Evolutionary conservation across 2,888 invertebrate genomes (phyloP), one percentile per base, ranked within the genome.

Genomic region (Coenonympha arcania): DNA sequence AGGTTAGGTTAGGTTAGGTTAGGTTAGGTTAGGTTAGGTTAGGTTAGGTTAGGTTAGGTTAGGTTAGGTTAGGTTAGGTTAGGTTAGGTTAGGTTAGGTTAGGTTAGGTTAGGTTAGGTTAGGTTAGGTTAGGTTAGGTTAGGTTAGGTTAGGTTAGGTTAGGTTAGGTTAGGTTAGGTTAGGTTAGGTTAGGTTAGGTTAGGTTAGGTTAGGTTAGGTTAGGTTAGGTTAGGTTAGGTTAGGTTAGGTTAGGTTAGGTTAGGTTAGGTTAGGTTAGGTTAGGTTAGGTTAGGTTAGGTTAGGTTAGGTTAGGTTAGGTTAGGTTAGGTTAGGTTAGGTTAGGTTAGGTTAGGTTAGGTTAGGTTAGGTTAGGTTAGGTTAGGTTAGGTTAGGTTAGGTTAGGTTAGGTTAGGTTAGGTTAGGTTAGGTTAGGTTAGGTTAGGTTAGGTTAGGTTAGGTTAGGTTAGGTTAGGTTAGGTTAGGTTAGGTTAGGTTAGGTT

Each of bases 341-440:
- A 50, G 50, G 50, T 50, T 50, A 50, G 50, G 50, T 50, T 45
- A 50, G 50, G 50, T 50, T 50, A 50, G 50, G 50, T 50, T 49
- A 44, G 49, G 49, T 49, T 44, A 49, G 49, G 49, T 49, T 49
- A 49, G 49, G 49, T 49, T 49, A 44, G 43, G 49, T 49, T 49
- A 39, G 43, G 49, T 49, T 49, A 52, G 51, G 47, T 47, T 47
- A 51, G 47, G 47, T 50, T 24, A 24, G 3, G 24, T 6, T 6
- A 5, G 3, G 24, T 50, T 16, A 26, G 24, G 24, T 6, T 24
- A 24, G 3, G 24, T 6, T 5, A 3, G 4, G 24, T 5, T 5
- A 24, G 3, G 36, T 36, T 36, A 40, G 45, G 33, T 42, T 42
- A 36, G 42, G 37, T 42, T 26, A 37, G 36, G 37, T 43, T 43